Base-by-base conservation (phyloP, 2,888 invertebrate genomes). In the Ophion costatus region DNA sequence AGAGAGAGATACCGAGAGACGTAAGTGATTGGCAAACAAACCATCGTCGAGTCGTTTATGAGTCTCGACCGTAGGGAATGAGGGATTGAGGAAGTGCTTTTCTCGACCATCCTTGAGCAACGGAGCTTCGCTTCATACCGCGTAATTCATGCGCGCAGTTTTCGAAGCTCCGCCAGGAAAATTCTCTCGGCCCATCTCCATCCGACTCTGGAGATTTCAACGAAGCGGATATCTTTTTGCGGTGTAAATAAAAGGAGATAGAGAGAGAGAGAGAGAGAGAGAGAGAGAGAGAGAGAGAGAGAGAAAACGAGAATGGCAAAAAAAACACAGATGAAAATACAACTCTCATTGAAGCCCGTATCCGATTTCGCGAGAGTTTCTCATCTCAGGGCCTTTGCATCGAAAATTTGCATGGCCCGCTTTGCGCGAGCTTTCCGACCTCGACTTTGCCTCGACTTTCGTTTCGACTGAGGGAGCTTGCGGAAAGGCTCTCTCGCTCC, bases 1-100 rank as follows among this genome's bases (percentile, higher is more conserved):
- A 11, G 17, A 29, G 51, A 24, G 38, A 69, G 51, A 11, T 7
- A 75, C 42, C 9, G 61, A 69, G 14, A 73, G 38, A 75, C 88
- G 89, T 90, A 91, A 92, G 92, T 91, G 91, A 92, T 92, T 92
- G 92, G 90, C 91, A 91, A 91, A 90, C 89, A 90, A 89, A 88
- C 89, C 87, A 83, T 87, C 87, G 66, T 67, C 87, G 71, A 86
- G 85, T 88, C 88, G 81, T 86, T 86, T 86, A 79, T 80, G 79
- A 86, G 70, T 22, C 33, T n/a, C 33, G 57, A n/a, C 10, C 0
- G 20, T 38, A 33, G 74, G 22, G 56, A 75, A 69, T 24, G 45
- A 57, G 67, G 67, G 71, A 61, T 69, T 59, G 76, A 69, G 75
- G 22, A 80, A 74, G 17, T 81, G 69, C 17, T 67, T 78, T 81